These are phyloP conservation scores for Drosophila koepferae DNA, from an alignment of 2,888 invertebrate genomes.

Conservation along the genomic window DNA sequence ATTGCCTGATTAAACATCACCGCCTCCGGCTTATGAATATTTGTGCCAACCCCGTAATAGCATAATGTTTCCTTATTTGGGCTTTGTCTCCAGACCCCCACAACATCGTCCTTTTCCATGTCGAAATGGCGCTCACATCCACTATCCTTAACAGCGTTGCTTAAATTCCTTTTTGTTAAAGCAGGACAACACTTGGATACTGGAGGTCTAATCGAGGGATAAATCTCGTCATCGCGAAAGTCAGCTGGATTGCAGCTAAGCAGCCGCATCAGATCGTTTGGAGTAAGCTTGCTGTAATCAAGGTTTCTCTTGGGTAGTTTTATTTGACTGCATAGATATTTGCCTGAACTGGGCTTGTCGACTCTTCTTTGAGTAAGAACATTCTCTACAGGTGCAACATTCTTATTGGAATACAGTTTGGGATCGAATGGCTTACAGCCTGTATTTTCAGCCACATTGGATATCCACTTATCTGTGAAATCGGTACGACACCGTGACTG, in stretches of 20 bases:
- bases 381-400: background rate
- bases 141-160: constrained; percentile 5
- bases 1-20: constrained; percentile 17
- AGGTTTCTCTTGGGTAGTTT: background rate
- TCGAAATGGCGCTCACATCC: constrained; percentile 38
- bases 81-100: constrained; percentile 48
- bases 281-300: constrained; percentile 20
- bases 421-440: background rate
- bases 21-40: constrained; percentile 23
- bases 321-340: background rate
- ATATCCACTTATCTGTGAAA: constrained; percentile 5
- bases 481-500: background rate
- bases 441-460: background rate
- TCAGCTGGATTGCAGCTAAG: constrained; percentile 47
- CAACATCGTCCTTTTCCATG: constrained; percentile 28
- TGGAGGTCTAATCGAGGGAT: constrained; percentile 46
- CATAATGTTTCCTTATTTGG: constrained; percentile 52
- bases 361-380: background rate
- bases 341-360: background rate
- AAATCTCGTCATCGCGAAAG: constrained; percentile 30
- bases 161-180: constrained; percentile 22
- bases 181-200: constrained; percentile 41
- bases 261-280: constrained; percentile 44
- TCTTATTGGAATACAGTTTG: background rate
- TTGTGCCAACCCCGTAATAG: constrained; percentile 42